phyloP scores from a whole-genome alignment of 2,888 invertebrate genomes.

The Leptopilina syphax region DNA sequence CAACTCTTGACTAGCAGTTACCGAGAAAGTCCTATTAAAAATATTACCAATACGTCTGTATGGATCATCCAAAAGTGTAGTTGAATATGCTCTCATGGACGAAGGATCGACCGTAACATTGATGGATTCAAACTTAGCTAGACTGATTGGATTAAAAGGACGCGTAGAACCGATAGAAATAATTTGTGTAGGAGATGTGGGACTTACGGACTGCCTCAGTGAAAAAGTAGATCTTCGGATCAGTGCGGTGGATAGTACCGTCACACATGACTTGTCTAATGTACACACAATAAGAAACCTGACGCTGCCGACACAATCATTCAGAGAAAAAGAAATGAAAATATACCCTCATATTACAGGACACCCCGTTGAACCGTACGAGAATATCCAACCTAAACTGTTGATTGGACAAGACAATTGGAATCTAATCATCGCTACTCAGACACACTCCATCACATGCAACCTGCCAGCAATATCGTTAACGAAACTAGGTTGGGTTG shows the following conservation, averaged over 20 bases:
- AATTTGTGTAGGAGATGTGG: neutral
- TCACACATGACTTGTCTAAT: neutral
- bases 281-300: neutral
- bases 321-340: neutral
- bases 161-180: neutral
- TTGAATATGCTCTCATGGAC: neutral
- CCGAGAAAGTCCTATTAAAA: neutral
- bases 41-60: neutral
- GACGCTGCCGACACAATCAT: neutral
- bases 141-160: neutral
- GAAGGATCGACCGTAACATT: neutral
- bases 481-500: slow-evolving; percentile 36
- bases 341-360: neutral
- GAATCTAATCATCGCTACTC: slow-evolving; percentile 32
- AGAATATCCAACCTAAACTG: slow-evolving; percentile 1
- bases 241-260: neutral
- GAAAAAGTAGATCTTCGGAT: neutral
- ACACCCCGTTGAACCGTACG: neutral
- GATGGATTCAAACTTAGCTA: neutral
- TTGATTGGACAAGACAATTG: slow-evolving; percentile 47
- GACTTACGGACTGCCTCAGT: neutral
- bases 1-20: neutral
- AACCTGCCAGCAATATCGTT: neutral
- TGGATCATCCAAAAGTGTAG: neutral
- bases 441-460: neutral